Base-by-base conservation (phyloP, 2,888 invertebrate species). In the Petrolisthes manimaculis region DNA sequence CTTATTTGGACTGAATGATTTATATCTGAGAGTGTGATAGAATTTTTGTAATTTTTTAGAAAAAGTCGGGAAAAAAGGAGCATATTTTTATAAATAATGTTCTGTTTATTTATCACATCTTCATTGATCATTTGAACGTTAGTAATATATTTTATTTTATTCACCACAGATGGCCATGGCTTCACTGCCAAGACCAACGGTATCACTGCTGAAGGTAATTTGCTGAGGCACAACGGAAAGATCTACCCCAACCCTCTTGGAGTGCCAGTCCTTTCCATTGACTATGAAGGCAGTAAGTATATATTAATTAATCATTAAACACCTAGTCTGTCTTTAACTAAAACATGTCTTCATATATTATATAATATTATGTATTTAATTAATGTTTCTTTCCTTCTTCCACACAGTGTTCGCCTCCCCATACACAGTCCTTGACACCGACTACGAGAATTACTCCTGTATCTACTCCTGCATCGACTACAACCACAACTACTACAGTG, bases 261-360 rank as follows among this genome's bases (percentile, higher is more conserved):
- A 71, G 86, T 81, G 9, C 82, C 86, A 18, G 69, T 81, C 61
- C 86, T 86, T 21, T 54, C 81, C 56, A 56, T 86, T 8, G 86
- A 80, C 82, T 81, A 74, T 71, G 86, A 86, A 12, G 56, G 74
- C 55, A 56, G 86, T 86, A 75, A 86, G 86, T 86, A 21, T n/a
- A 51, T 37, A 18, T 4, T 37, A 37, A 18, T 4, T 37, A 37
- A 37, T 37, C 37, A 37, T 37, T 37, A 37, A 37, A 37, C 37
- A 37, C 37, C 37, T 37, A 0, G 37, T 37, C 37, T 37, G 37
- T 37, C 37, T 37, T 37, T 37, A 37, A 37, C 37, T 37, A 37
- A 37, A 37, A 37, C 37, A 37, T 37, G 37, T 37, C 0, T 37
- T 37, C 37, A 37, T 37, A 37, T 37, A 37, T 37, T 37, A 37